phyloP scores from a whole-genome alignment of 2,113 vertebrate species.

The Haemorhous mexicanus region DNA sequence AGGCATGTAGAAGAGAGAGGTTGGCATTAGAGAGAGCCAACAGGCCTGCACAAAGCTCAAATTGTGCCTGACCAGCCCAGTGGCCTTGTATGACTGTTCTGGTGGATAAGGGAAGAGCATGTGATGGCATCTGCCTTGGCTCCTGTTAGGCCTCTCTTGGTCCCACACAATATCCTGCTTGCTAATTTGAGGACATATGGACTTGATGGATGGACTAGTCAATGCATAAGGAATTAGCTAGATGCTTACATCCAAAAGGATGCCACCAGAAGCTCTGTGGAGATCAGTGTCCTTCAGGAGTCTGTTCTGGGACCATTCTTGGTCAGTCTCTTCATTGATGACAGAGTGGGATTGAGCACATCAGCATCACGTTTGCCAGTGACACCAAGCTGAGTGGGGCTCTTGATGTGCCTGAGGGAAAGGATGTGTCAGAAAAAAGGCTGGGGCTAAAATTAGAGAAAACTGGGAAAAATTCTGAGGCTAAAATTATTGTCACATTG shows the following conservation, averaged over 20 bases:
- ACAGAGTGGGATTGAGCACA: neutral
- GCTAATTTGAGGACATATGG: neutral
- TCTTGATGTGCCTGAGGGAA: neutral
- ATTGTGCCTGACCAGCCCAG: neutral
- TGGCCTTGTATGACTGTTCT: neutral
- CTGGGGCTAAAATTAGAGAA: neutral
- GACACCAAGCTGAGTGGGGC: neutral
- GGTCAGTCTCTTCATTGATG: too few species aligned
- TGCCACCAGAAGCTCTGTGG: too few species aligned
- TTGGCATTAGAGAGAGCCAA: neutral
- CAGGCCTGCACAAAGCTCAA: neutral
- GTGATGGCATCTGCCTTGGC: neutral
- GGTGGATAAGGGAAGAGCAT: neutral
- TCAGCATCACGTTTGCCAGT: neutral
- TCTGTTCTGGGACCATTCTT: neutral
- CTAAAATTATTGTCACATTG: neutral
- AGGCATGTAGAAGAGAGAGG: neutral
- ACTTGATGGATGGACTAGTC: neutral
- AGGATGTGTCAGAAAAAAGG: neutral
- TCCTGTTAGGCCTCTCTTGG: neutral
- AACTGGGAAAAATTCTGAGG: neutral
- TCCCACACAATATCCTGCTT: neutral
- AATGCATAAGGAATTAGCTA: neutral
- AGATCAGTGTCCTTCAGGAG: neutral
- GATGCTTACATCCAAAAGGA: neutral